Evolutionary conservation across 2,888 invertebrate species (phyloP).

Genomic region (Eupeodes luniger): DNA sequence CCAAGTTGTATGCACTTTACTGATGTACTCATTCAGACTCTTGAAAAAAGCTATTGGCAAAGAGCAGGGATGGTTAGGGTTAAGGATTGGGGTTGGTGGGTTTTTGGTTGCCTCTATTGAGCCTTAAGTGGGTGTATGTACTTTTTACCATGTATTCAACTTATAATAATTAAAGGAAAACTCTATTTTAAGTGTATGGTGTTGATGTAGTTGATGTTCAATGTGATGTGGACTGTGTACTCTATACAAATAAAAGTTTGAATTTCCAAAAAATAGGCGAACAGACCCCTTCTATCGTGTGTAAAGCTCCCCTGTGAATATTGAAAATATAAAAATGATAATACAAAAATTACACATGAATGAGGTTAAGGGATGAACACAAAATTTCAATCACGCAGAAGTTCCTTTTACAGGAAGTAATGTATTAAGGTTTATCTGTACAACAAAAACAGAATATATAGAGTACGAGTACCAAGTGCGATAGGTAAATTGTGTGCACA

Average conservation of each 20-base stretch:
- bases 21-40: conserved; percentile 39
- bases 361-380: too few relatives aligned
- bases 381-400: neutral
- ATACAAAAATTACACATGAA: too few relatives aligned
- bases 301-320: conserved; percentile 26
- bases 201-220: conserved; percentile 26
- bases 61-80: too few relatives aligned
- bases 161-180: conserved; percentile 61
- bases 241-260: conserved; percentile 17
- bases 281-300: too few relatives aligned
- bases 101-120: conserved; percentile 32
- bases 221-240: neutral
- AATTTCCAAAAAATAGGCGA: conserved; percentile 45
- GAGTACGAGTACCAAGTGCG: too few relatives aligned
- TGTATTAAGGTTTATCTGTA: neutral
- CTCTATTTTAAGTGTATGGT: conserved; percentile 23
- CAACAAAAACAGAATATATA: neutral
- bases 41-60: conserved; percentile 45
- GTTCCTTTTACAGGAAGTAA: neutral
- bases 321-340: too few relatives aligned
- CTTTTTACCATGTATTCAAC: conserved; percentile 42
- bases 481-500: too few relatives aligned
- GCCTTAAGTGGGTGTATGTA: conserved; percentile 45
- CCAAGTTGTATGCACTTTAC: conserved; percentile 63
- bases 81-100: neutral